A percentile compares a stretch with the other conserved stretches of the same genome.
phyloP scores from a whole-genome alignment of 1,140 invertebrate genomes.

The Asbolus verrucosus region DNA sequence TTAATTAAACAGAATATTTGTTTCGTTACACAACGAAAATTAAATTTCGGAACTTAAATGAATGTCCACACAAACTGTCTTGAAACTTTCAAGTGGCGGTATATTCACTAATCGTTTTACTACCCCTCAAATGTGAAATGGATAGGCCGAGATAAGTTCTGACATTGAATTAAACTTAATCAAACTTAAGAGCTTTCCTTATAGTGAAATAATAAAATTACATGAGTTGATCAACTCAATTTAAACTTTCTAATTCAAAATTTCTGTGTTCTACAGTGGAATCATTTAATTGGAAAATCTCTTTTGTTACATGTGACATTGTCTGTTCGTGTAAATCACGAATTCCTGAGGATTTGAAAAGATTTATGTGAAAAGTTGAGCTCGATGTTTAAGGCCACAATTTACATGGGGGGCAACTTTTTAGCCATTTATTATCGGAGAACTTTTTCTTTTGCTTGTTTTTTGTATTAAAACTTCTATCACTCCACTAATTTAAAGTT shows the following conservation, averaged over 20 bases:
- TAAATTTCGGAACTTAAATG: background rate
- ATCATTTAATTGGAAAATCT: slow-evolving; percentile 45
- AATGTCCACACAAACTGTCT: background rate
- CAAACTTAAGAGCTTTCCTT: slow-evolving; percentile 30
- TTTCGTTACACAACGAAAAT: too few relatives aligned
- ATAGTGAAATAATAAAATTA: slow-evolving; percentile 44
- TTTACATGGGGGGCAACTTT: slow-evolving; percentile 36
- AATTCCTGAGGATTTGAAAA: slow-evolving; percentile 39
- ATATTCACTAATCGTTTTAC: slow-evolving; percentile 14
- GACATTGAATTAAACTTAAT: slow-evolving; percentile 27
- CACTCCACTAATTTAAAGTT: slow-evolving; percentile 18
- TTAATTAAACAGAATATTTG: too few relatives aligned
- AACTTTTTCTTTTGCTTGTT: slow-evolving; percentile 31
- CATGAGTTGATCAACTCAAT: slow-evolving; percentile 41
- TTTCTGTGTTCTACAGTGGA: slow-evolving; percentile 33
- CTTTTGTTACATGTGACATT: slow-evolving; percentile 44
- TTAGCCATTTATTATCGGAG: slow-evolving; percentile 33
- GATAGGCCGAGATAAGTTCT: slow-evolving; percentile 15
- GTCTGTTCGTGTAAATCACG: slow-evolving; percentile 35
- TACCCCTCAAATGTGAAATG: slow-evolving; percentile 1
- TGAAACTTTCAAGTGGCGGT: slow-evolving; percentile 17
- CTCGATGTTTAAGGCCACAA: slow-evolving; percentile 40
- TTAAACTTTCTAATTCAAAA: slow-evolving; percentile 42
- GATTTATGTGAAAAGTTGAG: slow-evolving; percentile 44
- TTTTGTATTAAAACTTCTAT: slow-evolving; percentile 36